Evolutionary conservation across 2,797 vertebrate genomes (phyloP), one percentile per base, ranked within the genome.

Genomic region (Tenualosa ilisha): DNA sequence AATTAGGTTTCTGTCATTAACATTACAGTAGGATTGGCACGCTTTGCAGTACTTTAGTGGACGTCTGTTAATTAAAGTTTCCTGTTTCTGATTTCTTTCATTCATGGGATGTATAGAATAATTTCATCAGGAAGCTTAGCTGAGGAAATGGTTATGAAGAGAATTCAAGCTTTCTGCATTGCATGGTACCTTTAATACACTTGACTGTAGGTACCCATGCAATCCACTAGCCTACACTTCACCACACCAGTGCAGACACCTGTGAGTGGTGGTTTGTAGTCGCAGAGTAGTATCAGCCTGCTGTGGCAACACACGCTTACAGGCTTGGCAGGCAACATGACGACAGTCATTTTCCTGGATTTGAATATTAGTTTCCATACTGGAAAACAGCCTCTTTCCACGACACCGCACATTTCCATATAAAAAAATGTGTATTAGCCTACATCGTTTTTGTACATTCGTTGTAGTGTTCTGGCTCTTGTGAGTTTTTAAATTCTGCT

Each of bases 361-460:
- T 91, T 90, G 88, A 89, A 90, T 90, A 89, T 87, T 86, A 86
- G 88, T 91, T 91, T 91, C 86, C 90, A 90, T 89, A 87, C 82
- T n/a, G 40, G 46, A 75, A 79, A 40, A 15, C 72, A 79, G 15
- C 17, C 37, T 46, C 37, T 43, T 79, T 79, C 59, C 37, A 79
- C 22, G 17, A 79, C 72, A 4, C 20, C 6, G 40, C 13, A 40
- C 37, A 79, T 20, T 79, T 40, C 6, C 15, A 37, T 72, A 72
- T 24, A 0, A 61, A 6, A 61, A 24, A 7, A 61, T 61, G 26
- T 31, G 63, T 31, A 75, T 15, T 51, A 6, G 8, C 8, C 68
- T 40, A 40, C 51, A 53, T 54, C 17, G 17, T 56, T 56, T 37
- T 40, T 12, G 65, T 79, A 8, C 22, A 40, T 6, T 22, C 37